Conservation (phyloP, 1,140 invertebrate species). For the Rhizoglyphus robini region DNA sequence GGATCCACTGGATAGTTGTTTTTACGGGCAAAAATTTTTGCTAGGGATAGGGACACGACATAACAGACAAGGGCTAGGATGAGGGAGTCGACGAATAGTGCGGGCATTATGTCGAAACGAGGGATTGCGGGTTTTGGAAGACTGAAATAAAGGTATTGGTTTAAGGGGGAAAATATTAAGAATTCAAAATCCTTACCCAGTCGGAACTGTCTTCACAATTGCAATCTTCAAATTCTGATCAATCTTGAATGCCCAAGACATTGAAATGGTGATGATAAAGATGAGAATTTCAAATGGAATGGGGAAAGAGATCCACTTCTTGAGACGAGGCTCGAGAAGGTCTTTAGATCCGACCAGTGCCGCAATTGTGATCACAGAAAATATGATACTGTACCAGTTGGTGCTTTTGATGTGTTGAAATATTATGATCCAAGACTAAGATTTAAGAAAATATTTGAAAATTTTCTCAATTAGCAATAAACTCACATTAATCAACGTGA, state of each 20-base stretch:
- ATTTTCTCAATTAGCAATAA: no score
- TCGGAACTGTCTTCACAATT: constrained; percentile 14
- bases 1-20: constrained; percentile 42
- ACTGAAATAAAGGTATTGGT: constrained; percentile 29
- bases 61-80: constrained; percentile 41
- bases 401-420: neutral
- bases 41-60: constrained; percentile 44
- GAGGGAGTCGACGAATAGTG: constrained; percentile 32
- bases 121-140: constrained; percentile 33
- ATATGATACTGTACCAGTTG: constrained; percentile 10
- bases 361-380: constrained; percentile 29
- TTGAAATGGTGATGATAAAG: neutral
- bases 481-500: constrained; percentile 21
- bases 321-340: constrained; percentile 23
- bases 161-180: no score
- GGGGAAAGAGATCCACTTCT: constrained; percentile 18
- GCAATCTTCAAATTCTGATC: neutral
- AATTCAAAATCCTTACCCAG: constrained; percentile 36
- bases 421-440: constrained; percentile 11
- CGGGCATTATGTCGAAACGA: constrained; percentile 28
- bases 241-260: constrained; percentile 11
- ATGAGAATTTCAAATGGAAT: constrained; percentile 26
- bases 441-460: no score
- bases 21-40: constrained; percentile 43
- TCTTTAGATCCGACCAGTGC: constrained; percentile 33